A percentile compares a stretch with the other conserved stretches of the same genome.
Evolutionary conservation across 2,113 vertebrate species (phyloP).

Genomic region (Muntiacus muntjak): DNA sequence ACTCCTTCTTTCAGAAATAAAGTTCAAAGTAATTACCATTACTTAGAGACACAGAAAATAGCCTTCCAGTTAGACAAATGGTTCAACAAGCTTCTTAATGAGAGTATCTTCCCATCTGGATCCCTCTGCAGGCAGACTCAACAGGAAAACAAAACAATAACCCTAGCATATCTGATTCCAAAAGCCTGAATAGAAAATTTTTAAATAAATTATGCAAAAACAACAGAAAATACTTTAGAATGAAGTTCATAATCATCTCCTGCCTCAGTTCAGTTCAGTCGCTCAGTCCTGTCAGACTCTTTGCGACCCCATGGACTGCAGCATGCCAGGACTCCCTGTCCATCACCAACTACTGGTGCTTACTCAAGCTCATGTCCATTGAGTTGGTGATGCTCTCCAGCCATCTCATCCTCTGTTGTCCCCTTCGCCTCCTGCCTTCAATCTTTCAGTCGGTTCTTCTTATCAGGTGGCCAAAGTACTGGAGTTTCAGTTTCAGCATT

Average conservation of each 20-base stretch:
- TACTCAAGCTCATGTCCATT: neutral
- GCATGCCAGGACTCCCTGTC: neutral
- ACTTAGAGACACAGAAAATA: neutral
- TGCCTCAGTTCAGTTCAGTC: neutral
- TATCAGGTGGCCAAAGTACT: neutral
- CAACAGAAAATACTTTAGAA: neutral
- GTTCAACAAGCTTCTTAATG: neutral
- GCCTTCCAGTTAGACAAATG: neutral
- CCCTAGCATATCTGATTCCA: neutral
- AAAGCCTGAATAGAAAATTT: neutral
- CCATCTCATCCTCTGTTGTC: neutral
- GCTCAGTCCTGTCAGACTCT: neutral
- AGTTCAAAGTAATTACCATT: neutral
- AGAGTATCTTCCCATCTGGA: neutral
- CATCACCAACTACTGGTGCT: neutral
- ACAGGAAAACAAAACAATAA: neutral
- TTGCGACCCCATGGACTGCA: neutral
- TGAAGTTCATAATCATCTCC: neutral
- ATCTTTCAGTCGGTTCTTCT: neutral
- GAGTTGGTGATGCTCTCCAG: neutral
- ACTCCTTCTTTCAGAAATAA: neutral
- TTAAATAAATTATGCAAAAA: neutral
- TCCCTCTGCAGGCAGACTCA: neutral
- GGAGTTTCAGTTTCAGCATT: neutral
- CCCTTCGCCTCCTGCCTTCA: neutral